Evolutionary conservation across 1,140 invertebrate species (phyloP).

Genomic region (Drosophila micromelanica): DNA sequence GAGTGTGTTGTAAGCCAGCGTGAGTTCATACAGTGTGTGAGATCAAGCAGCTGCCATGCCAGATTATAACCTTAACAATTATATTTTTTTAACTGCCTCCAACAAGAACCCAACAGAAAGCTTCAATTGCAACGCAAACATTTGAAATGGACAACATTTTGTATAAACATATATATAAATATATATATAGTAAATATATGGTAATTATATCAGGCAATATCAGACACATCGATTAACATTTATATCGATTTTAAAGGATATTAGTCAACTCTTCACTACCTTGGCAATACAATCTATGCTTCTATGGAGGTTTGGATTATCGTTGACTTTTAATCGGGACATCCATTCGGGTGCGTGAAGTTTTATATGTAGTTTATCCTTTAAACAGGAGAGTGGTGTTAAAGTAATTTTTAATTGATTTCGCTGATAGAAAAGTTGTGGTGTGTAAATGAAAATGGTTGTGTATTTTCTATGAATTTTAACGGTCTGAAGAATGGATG

Average conservation of each 20-base stretch:
- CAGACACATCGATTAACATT: conserved; percentile 16
- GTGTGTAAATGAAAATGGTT: too few species aligned
- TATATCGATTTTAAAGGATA: neutral
- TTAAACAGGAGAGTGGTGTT: conserved; percentile 59
- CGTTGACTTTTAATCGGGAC: conserved; percentile 86
- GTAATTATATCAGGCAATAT: conserved; percentile 1
- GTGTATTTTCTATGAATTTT: neutral
- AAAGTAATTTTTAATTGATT: conserved; percentile 22
- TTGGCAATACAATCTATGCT: conserved; percentile 90
- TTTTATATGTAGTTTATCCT: conserved; percentile 80
- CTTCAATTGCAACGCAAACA: conserved; percentile 15
- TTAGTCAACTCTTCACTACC: conserved; percentile 78
- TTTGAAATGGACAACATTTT: neutral
- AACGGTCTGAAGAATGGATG: too few species aligned
- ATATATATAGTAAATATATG: conserved; percentile 5
- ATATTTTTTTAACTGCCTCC: neutral
- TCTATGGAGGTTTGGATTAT: conserved; percentile 86
- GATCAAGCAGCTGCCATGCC: conserved; percentile 56
- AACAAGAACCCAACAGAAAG: conserved; percentile 1
- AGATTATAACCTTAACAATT: neutral
- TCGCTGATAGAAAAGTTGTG: conserved; percentile 6
- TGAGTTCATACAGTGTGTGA: conserved; percentile 30
- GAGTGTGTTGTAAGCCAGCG: conserved; percentile 48
- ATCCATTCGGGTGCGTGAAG: conserved; percentile 89
- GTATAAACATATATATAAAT: neutral